Conservation (phyloP, 1,140 invertebrate species). For the Lordiphosa collinella region DNA sequence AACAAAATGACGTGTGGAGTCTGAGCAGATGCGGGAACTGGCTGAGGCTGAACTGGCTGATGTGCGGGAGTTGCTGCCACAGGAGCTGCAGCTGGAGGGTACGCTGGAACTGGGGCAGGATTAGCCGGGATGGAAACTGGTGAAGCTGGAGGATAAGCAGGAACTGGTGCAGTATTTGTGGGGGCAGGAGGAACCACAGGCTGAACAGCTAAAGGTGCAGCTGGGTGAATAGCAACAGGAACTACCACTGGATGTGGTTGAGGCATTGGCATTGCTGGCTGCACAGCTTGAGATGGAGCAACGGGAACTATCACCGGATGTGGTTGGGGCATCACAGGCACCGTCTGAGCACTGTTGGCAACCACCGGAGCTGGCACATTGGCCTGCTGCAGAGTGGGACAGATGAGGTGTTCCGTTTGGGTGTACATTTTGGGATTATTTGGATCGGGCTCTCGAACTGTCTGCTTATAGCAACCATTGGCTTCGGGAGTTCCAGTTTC, state of each 20-base stretch:
- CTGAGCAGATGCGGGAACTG: not conserved
- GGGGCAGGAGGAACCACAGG: not conserved
- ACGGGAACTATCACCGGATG: constrained; percentile 13
- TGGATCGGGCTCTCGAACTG: constrained; percentile 36
- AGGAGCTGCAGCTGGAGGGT: not conserved
- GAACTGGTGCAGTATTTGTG: too few relatives aligned
- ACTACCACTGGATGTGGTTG: not conserved
- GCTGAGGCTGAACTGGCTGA: too few relatives aligned
- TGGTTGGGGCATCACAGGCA: constrained; percentile 42
- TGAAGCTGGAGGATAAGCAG: not conserved
- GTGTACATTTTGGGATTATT: constrained; percentile 38
- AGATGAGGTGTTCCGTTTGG: constrained; percentile 49
- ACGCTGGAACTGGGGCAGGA: not conserved
- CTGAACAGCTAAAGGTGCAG: not conserved
- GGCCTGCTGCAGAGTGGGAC: constrained; percentile 30
- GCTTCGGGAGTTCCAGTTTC: constrained; percentile 39
- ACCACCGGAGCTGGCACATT: constrained; percentile 17
- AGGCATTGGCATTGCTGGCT: constrained; percentile 25
- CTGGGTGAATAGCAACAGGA: not conserved
- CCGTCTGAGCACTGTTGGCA: not conserved
- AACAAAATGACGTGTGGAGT: constrained; percentile 27
- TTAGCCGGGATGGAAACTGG: not conserved
- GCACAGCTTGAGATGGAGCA: not conserved
- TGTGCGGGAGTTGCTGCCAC: not conserved
- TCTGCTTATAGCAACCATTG: constrained; percentile 58